Conservation (phyloP, 35 echinoderm and acorn worm species). For the Stichopus chloronotus region DNA sequence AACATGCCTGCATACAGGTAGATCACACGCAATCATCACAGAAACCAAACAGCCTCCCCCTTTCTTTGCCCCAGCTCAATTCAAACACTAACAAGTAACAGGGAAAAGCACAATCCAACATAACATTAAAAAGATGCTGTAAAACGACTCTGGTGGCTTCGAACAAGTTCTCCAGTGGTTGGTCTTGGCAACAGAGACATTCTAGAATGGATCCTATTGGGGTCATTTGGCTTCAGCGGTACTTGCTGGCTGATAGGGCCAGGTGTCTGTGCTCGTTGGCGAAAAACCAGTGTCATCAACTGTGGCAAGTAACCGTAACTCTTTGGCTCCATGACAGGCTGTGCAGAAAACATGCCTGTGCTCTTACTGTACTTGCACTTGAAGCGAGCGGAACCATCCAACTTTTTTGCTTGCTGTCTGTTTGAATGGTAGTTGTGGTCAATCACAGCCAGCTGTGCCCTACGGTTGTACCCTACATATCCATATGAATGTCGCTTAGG, state of each 20-base stretch:
- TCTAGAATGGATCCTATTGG: not conserved
- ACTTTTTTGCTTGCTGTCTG: conserved; percentile 22
- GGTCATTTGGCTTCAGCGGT: not conserved
- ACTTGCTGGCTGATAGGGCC: not conserved
- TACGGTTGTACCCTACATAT: not conserved
- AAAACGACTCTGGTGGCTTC: not conserved
- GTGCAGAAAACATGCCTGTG: conserved; percentile 6
- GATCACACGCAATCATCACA: too few species aligned
- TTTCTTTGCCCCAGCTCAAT: too few species aligned
- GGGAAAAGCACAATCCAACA: too few species aligned
- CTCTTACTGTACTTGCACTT: conserved; percentile 17
- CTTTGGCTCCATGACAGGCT: not conserved
- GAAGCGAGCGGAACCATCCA: not conserved
- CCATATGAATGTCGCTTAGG: conserved; percentile 57
- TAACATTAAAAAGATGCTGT: not conserved
- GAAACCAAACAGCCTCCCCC: too few species aligned
- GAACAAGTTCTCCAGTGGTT: not conserved
- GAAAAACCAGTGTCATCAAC: too few species aligned
- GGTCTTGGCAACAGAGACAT: not conserved
- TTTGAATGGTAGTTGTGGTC: conserved; percentile 30
- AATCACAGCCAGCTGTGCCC: not conserved
- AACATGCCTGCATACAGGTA: too few species aligned
- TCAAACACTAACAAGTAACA: too few species aligned
- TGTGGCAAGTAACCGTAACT: not conserved
- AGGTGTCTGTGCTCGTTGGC: not conserved